Evolutionary conservation across 2,113 vertebrate species (phyloP), one percentile per base, ranked within the genome.

Genomic region (Thunnus maccoyii): DNA sequence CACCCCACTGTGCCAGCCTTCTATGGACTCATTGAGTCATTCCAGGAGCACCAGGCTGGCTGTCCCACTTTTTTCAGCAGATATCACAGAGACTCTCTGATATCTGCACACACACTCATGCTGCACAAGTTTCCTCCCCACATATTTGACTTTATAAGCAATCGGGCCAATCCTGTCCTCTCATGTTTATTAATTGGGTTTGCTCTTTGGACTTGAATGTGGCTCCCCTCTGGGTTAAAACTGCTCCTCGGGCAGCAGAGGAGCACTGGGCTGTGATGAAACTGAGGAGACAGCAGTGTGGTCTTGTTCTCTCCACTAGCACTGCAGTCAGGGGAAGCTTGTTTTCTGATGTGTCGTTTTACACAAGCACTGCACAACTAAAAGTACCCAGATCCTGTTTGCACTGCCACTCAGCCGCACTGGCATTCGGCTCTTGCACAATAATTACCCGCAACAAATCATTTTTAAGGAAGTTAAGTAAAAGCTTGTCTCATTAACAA

Each of bases 141-240:
- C 69, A 87, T 69, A 69, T 80, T 88, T 72, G 78, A 88, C 82
- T 83, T 84, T 76, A 87, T 52, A 85, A 88, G 90, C 85, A 89
- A 88, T 82, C 80, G 20, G 81, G 80, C 79, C 87, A 83, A 80
- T 88, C 77, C 76, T 55, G 71, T 83, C 86, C 84, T 68, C 90
- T 91, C 92, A 92, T 93, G 90, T 93, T 92, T 92, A 91, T 92
- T 91, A 89, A 92, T 85, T 82, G 78, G 77, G 64, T 75, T 82
- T 72, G 80, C 84, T 89, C 80, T 87, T 89, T 87, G 81, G 89
- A 88, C 79, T 82, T 22, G 46, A 63, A 73, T 62, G 76, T 54
- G 83, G 78, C 84, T 89, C 72, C 79, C 86, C 83, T 68, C 79
- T 68, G 83, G 83, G 69, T 72, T 50, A 80, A 52, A 58, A 64